Conservation (phyloP, 2,113 vertebrate species). For the Pantherophis guttatus region DNA sequence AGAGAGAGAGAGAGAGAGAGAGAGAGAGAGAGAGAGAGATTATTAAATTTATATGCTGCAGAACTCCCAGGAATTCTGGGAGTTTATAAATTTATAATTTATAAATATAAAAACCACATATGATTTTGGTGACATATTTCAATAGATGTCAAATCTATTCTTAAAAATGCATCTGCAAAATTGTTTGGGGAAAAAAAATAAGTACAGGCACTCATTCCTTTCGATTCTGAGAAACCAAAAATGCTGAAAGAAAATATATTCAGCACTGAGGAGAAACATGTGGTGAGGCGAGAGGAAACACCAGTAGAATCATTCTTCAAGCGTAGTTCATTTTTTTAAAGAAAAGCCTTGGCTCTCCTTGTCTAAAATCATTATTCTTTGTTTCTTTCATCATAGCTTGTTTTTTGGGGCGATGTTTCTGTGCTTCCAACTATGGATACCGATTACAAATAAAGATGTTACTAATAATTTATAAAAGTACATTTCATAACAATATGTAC, state of each 20-base stretch:
- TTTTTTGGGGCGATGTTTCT: neutral
- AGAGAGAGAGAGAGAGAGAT: too few species aligned
- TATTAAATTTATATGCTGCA: neutral
- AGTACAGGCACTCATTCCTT: neutral
- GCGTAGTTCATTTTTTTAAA: neutral
- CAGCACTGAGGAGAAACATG: neutral
- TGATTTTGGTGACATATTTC: neutral
- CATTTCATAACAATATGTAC: neutral
- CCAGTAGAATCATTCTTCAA: neutral
- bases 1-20: rapidly evolving
- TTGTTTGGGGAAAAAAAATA: neutral
- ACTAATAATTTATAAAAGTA: neutral
- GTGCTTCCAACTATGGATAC: neutral
- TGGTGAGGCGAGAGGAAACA: neutral
- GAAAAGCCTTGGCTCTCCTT: neutral
- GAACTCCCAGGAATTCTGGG: neutral
- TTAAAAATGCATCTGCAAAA: neutral
- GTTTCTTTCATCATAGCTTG: neutral
- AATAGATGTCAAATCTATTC: neutral
- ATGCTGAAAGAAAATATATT: neutral
- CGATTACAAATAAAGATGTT: neutral
- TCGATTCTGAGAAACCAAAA: neutral
- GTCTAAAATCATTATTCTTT: neutral
- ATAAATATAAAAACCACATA: neutral
- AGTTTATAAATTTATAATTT: neutral